Evolutionary conservation across 2,797 vertebrate genomes (phyloP).

Genomic region (Sus cebifrons): DNA sequence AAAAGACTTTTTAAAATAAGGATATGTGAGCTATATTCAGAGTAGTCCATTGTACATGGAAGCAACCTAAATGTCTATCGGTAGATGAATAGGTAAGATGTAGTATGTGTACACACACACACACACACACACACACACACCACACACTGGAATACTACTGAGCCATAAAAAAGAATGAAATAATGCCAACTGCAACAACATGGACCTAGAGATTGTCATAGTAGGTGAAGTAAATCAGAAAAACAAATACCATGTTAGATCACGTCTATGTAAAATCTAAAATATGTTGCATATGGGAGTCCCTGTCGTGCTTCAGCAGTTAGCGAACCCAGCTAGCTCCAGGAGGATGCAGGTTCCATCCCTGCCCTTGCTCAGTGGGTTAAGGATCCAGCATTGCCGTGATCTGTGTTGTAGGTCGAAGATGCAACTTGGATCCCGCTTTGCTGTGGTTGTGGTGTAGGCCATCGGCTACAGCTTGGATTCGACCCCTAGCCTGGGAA

Average conservation of each 20-base stretch:
- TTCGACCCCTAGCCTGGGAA: no score
- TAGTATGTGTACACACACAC: not conserved
- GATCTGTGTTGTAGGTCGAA: no score
- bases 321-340: no score
- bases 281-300: not conserved
- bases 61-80: not conserved
- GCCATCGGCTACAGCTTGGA: no score
- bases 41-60: not conserved
- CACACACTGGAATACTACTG: not conserved
- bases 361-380: no score
- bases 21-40: not conserved
- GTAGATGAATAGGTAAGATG: not conserved
- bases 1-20: not conserved
- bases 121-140: no score
- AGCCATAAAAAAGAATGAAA: not conserved
- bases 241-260: not conserved
- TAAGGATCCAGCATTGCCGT: no score
- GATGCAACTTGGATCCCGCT: no score
- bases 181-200: not conserved
- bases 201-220: not conserved
- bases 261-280: not conserved
- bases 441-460: no score
- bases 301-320: no score
- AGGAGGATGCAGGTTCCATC: no score
- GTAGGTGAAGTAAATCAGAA: not conserved